Evolutionary conservation across 1,140 invertebrate species (phyloP).

Genomic region (Anagrus nilaparvatae): DNA sequence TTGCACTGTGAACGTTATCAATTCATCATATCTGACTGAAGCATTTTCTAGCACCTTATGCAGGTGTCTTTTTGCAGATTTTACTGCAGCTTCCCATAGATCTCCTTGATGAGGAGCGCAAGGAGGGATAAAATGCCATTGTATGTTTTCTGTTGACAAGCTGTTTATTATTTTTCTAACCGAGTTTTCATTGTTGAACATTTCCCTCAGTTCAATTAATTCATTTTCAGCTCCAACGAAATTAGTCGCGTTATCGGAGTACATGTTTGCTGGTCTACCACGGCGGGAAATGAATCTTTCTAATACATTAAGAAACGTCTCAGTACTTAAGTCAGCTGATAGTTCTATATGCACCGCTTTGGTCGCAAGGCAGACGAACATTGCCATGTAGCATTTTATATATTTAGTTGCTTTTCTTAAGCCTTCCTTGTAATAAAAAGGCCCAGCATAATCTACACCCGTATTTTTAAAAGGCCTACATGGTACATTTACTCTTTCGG

Average conservation of each 20-base stretch:
- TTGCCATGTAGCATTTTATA: constrained; percentile 6
- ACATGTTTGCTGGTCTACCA: constrained; percentile 12
- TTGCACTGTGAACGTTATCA: constrained; percentile 15
- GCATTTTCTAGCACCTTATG: constrained; percentile 15
- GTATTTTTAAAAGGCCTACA: constrained; percentile 21
- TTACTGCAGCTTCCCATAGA: constrained; percentile 18
- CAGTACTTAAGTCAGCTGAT: constrained; percentile 21
- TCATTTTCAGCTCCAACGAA: constrained; percentile 20
- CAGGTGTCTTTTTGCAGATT: constrained; percentile 20
- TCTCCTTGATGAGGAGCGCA: constrained; percentile 11
- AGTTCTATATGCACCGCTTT: constrained; percentile 29
- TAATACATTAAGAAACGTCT: constrained; percentile 23
- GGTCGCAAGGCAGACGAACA: constrained; percentile 15
- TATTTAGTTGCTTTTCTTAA: too few species aligned
- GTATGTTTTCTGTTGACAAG: neutral
- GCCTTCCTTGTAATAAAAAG: constrained; percentile 23
- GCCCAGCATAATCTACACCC: constrained; percentile 26
- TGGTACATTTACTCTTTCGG: constrained; percentile 16
- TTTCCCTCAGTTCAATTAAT: constrained; percentile 1
- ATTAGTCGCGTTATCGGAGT: constrained; percentile 20
- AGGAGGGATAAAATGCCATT: constrained; percentile 14
- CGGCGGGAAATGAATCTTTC: constrained; percentile 23
- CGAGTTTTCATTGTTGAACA: neutral
- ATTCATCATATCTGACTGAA: constrained; percentile 19
- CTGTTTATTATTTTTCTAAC: neutral